Evolutionary conservation across 1,140 invertebrate genomes (phyloP).

Genomic region (Spodoptera litura): DNA sequence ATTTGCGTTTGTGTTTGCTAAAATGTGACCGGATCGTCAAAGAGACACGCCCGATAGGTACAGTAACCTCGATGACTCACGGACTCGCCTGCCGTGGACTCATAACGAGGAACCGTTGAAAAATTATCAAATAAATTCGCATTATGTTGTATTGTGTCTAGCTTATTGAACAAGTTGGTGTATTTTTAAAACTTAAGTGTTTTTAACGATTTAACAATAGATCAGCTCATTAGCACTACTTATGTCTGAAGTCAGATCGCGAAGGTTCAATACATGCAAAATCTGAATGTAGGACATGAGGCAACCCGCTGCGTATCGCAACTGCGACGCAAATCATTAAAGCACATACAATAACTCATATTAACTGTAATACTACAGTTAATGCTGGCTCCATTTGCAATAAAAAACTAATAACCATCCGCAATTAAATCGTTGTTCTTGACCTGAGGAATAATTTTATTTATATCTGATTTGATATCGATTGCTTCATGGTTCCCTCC

Average conservation of each 20-base stretch:
- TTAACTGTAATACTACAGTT: slow-evolving; percentile 48
- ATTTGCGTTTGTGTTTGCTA: slow-evolving; percentile 46
- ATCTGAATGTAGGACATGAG: slow-evolving; percentile 44
- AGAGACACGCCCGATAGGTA: slow-evolving; percentile 55
- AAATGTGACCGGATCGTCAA: slow-evolving; percentile 48
- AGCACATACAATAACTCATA: slow-evolving; percentile 39
- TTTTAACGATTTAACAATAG: neutral
- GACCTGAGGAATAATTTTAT: slow-evolving; percentile 30
- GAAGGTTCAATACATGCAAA: slow-evolving; percentile 40
- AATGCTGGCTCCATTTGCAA: slow-evolving; percentile 29
- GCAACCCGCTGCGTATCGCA: slow-evolving; percentile 31
- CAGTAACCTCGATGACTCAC: slow-evolving; percentile 73
- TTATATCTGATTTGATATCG: slow-evolving; percentile 30
- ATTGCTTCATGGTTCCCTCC: neutral
- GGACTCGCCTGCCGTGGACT: slow-evolving; percentile 51
- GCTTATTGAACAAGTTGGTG: slow-evolving; percentile 26
- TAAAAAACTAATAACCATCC: slow-evolving; percentile 36
- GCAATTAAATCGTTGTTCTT: slow-evolving; percentile 23
- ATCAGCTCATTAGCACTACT: neutral
- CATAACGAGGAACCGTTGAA: slow-evolving; percentile 74
- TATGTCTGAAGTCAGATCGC: neutral
- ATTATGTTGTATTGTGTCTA: slow-evolving; percentile 58
- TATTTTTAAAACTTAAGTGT: neutral
- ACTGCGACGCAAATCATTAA: slow-evolving; percentile 17
- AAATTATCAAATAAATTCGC: slow-evolving; percentile 67